Evolutionary conservation across 2,797 vertebrate genomes (phyloP).

Genomic region (Takifugu ocellatus): DNA sequence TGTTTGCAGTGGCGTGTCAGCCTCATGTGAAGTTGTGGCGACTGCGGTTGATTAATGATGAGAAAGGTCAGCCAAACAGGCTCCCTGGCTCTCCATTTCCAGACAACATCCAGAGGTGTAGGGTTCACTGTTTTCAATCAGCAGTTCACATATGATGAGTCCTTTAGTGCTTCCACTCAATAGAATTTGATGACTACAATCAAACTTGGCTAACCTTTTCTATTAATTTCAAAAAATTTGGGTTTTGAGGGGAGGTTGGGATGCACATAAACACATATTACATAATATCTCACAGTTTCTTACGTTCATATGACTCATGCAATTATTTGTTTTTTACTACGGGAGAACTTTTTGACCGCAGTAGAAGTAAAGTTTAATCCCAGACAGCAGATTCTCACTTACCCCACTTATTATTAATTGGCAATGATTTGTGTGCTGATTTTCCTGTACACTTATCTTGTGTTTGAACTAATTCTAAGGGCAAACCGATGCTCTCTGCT

Average conservation of each 20-base stretch:
- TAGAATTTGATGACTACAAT: conserved; percentile 14
- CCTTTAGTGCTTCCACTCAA: conserved; percentile 27
- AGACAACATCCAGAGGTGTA: conserved; percentile 63
- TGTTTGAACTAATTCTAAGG: too few species aligned
- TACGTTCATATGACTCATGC: neutral
- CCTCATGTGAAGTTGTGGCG: conserved; percentile 29
- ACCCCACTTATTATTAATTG: too few species aligned
- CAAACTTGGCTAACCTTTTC: conserved; percentile 14
- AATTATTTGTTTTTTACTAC: neutral
- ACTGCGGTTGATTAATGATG: conserved; percentile 63
- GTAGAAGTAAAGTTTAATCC: too few species aligned
- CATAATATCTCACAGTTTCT: neutral
- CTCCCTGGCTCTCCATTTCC: conserved; percentile 49
- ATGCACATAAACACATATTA: neutral
- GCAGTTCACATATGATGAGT: conserved; percentile 51
- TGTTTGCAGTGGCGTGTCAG: conserved; percentile 50
- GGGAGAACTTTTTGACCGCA: too few species aligned
- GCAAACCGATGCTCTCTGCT: too few species aligned
- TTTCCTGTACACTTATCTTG: too few species aligned
- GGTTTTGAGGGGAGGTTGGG: too few species aligned
- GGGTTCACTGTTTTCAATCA: conserved; percentile 70
- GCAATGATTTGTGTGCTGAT: too few species aligned
- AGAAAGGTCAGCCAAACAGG: conserved; percentile 57
- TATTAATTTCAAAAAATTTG: too few species aligned
- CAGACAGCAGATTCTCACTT: too few species aligned